Base-by-base conservation (phyloP, 2,113 vertebrate species). In the Phrynosoma platyrhinos region DNA sequence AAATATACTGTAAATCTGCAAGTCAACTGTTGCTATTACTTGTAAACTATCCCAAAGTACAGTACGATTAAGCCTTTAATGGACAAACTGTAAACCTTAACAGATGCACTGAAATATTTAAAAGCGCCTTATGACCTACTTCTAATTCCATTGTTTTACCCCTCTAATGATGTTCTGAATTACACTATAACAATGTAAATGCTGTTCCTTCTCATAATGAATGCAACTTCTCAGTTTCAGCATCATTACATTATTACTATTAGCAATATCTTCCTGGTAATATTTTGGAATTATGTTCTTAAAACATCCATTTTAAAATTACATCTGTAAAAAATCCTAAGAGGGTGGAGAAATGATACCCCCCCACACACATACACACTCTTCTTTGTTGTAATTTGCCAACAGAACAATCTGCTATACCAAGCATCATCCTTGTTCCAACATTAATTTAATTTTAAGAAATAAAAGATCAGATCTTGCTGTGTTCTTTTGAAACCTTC, bases 51-150 rank as follows among this genome's bases (percentile, higher is more conserved):
- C 14, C 32, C 68, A 40, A 89, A 86, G 23, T 82, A 82, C 32
- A 55, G 53, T 40, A 53, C 40, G 58, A 75, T 85, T 85, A 89
- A 82, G 64, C n/a, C 72, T 86, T 86, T 82, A 58, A 81, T 82
- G 47, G 72, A 81, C 62, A 85, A 82, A 82, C 30, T 76, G 52
- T 64, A 82, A 82, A 82, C 40, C 80, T 88, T 66, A 82, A 88
- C 55, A 76, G 79, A 88, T 88, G 86, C 58, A 86, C 52, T 58
- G 71, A 89, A 81, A 86, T 89, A 86, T 78, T 82, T 78, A 78
- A 69, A 82, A 82, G 62, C 77, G n/a, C 77, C 58, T 71, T 23
- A 58, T 89, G 84, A 69, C 64, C 71, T 82, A 89, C 25, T 89
- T 86, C 52, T 55, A 42, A 76, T 82, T 55, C 47, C 20, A 82